Evolutionary conservation across 2,113 vertebrate genomes (phyloP), one percentile per base, ranked within the genome.

Genomic region (Girardinichthys multiradiatus): DNA sequence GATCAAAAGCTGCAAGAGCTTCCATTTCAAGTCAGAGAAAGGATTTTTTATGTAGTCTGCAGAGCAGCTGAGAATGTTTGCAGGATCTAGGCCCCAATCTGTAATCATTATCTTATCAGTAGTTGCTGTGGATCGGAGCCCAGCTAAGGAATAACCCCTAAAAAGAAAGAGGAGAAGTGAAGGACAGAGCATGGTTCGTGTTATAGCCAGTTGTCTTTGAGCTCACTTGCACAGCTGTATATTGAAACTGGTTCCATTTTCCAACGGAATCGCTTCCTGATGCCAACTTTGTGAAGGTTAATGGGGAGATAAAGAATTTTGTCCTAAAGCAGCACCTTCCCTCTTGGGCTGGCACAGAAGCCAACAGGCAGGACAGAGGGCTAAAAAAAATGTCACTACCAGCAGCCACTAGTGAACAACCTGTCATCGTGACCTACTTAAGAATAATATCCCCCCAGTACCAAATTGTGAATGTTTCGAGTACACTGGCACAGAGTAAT

Each of bases 221-320:
- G 77, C 59, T 71, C 61, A 29, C 74, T 45, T 71, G 73, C 83
- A 89, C 77, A 84, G 70, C 74, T 85, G 65, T 68, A 69, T 76
- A 76, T 86, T 86, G 85, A 90, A 83, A 86, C 73, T 1, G 42
- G 57, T 76, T 63, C 82, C 84, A 84, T 86, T 84, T 84, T 82
- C 80, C 76, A 71, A 68, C 81, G 58, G 87, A 88, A 89, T 84
- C 79, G 85, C 80, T 82, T 79, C 77, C 79, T 81, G 81, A 86
- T 87, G 75, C 77, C 57, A 68, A 79, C 82, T 82, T 78, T 81
- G 72, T 81, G 86, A 90, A 92, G 89, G 92, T 91, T 92, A 92
- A 91, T 90, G 91, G 87, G 76, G 17, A 89, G 85, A 91, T 90
- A 89, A 89, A 92, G 76, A 80, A 80, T 90, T 91, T 91, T 91